Percentiles rank a stretch among this genome's conserved stretches.
Evolutionary conservation across 2,113 vertebrate genomes (phyloP).

Genomic region (Sylvietta virens): DNA sequence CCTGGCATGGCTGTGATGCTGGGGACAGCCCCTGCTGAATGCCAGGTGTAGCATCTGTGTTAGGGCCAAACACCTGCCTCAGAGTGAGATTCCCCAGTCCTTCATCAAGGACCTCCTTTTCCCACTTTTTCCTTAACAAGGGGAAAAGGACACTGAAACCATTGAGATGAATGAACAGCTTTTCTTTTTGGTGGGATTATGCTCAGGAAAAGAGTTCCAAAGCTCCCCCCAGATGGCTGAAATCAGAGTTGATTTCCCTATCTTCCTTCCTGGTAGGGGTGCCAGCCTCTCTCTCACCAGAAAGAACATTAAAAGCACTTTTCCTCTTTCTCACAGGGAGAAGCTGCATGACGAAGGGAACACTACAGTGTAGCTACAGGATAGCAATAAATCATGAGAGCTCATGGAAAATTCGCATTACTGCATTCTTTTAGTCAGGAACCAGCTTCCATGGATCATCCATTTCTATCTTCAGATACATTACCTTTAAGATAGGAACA

Average conservation of each 20-base stretch:
- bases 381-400: neutral
- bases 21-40: neutral
- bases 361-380: neutral
- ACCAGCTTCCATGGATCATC: neutral
- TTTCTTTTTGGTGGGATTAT: neutral
- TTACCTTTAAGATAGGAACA: neutral
- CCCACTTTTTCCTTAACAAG: neutral
- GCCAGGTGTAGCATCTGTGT: neutral
- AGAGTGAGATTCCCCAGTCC: neutral
- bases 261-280: neutral
- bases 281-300: neutral
- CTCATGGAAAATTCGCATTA: neutral
- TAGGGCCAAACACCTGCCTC: neutral
- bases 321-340: neutral
- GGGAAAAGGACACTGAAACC: neutral
- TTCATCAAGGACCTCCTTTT: neutral
- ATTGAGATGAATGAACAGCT: neutral
- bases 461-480: neutral
- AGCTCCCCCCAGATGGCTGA: neutral
- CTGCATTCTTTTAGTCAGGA: neutral
- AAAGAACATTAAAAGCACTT: constrained; percentile 6
- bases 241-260: constrained; percentile 33
- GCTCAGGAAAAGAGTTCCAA: neutral
- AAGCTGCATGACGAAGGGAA: neutral
- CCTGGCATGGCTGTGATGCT: neutral